Base-by-base conservation (phyloP, 64 coral and sea anemone genomes). In the Montipora efflorescens region DNA sequence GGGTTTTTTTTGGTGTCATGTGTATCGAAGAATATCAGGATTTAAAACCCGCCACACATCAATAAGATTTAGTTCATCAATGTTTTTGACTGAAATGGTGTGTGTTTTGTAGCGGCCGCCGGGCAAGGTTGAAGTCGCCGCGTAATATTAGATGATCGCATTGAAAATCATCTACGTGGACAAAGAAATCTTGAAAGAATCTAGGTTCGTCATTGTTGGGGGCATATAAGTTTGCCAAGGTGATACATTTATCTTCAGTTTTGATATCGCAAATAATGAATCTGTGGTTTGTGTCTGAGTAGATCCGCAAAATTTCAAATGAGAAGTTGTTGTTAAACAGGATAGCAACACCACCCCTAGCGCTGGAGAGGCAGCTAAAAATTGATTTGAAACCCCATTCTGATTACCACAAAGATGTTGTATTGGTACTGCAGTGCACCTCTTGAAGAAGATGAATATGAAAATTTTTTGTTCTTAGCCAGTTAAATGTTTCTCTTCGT, bases 311-410 rank as follows among this genome's bases (percentile, higher is more conserved):
- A 21, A 59, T 55, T 57, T 83, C 52, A 62, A 83, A 9, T 15
- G 4, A 57, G 51, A 59, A 83, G 18, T 47, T 83, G 80, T 83
- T 58, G n/a, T 83, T 83, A 83, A 83, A 58, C 47, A 83, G 52
- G 13, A 83, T 83, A 36, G 64, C 52, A 83, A 62, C 64, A 8
- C 80, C 48, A 36, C 19, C n/a, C 46, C 52, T 61, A 15, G 12
- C 36, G 64, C 18, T 83, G 25, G 15, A 57, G 48, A 25, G 64
- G 48, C 80, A 57, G 52, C 80, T 83, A 83, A 83, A 83, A 62
- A 83, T 83, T 59, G 53, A 15, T 59, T 83, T 62, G 21, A 62
- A 83, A 52, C 80, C 80, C 80, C 80, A 83, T 83, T 20, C 80
- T 62, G 52, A 47, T 14, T 20, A 62, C 80, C 80, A 83, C 80